A percentile compares a stretch with the other conserved stretches of the same genome.
These are phyloP conservation scores for Halichoerus grypus DNA, from an alignment of 2,113 vertebrate species.

Conservation along the genomic window DNA sequence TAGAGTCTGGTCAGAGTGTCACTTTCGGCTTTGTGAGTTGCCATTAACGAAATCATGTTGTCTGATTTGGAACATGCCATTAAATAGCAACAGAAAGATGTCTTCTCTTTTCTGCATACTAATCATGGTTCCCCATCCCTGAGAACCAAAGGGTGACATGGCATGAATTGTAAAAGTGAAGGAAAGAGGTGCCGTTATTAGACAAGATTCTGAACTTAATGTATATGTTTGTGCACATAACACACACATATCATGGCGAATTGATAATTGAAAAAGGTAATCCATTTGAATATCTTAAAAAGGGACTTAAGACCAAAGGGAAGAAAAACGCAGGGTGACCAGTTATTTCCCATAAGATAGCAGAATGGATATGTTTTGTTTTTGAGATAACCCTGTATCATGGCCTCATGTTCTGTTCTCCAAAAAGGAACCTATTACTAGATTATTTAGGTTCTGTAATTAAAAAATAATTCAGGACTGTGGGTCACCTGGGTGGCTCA, in stretches of 20 bases:
- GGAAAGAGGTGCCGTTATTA: neutral
- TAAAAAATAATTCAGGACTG: conserved; percentile 50
- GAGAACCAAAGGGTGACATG: conserved; percentile 7
- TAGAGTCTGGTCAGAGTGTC: neutral
- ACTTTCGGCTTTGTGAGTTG: conserved; percentile 18
- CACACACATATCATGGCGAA: neutral
- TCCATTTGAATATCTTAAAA: conserved; percentile 43
- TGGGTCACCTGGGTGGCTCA: neutral
- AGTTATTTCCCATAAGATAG: conserved; percentile 28
- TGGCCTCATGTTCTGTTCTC: neutral
- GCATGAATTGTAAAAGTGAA: conserved; percentile 19
- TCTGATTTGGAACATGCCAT: conserved; percentile 55
- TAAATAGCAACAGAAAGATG: conserved; percentile 48
- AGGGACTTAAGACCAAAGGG: conserved; percentile 36
- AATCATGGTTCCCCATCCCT: neutral
- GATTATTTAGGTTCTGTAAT: conserved; percentile 44
- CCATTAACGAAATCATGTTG: conserved; percentile 1
- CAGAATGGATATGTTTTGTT: neutral
- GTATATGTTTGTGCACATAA: neutral
- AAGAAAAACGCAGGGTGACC: neutral
- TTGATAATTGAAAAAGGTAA: neutral
- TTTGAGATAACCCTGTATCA: neutral
- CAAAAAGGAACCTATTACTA: conserved; percentile 24
- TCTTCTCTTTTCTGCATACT: neutral
- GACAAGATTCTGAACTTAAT: conserved; percentile 9